A percentile compares a stretch with the other conserved stretches of the same genome.
Evolutionary conservation across 1,140 invertebrate genomes (phyloP).

Genomic region (Bombus haemorrhoidalis): DNA sequence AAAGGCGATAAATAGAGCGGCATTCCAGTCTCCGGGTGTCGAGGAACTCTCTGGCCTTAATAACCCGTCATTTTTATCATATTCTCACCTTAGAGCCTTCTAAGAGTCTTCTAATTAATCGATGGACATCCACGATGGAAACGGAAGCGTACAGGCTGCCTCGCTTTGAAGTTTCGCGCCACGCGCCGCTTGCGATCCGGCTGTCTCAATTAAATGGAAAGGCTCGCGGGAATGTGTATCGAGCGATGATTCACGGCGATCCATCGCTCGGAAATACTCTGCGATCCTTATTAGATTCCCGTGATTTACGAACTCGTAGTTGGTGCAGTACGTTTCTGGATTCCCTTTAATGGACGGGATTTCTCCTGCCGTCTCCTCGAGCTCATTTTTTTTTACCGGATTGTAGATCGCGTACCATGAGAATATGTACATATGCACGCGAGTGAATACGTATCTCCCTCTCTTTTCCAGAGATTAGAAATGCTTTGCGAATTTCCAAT

Average conservation of each 20-base stretch:
- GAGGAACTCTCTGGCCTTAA: conserved; percentile 17
- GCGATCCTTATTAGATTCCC: conserved; percentile 25
- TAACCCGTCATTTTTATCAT: conserved; percentile 59
- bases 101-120: conserved; percentile 49
- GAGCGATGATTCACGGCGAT: conserved; percentile 7
- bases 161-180: conserved; percentile 13
- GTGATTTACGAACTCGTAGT: conserved; percentile 19
- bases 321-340: conserved; percentile 9
- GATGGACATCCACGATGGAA: not conserved
- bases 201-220: conserved; percentile 52
- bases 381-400: not conserved
- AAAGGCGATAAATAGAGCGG: conserved; percentile 65
- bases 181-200: not conserved
- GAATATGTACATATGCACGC: too few species aligned
- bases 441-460: too few species aligned
- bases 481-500: too few species aligned
- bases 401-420: not conserved
- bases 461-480: too few species aligned
- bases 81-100: conserved; percentile 38
- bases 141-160: not conserved
- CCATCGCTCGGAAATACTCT: conserved; percentile 16
- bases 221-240: conserved; percentile 8
- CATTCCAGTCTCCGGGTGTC: conserved; percentile 48
- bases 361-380: not conserved
- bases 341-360: conserved; percentile 1